phyloP scores from a whole-genome alignment of 2,888 invertebrate species.

The Acanthosepion esculentum region DNA sequence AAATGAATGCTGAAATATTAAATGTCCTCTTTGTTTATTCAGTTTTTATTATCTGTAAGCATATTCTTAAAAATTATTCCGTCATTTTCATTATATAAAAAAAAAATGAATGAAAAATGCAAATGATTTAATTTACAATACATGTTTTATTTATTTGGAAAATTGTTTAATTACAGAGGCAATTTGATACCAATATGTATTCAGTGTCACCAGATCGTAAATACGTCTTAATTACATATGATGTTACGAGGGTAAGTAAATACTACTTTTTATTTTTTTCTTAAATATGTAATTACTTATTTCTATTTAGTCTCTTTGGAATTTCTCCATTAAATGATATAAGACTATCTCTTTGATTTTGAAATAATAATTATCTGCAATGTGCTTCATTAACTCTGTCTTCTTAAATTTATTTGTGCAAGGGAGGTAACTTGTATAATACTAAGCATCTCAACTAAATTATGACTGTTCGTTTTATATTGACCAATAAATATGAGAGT shows the following conservation, averaged over 20 bases:
- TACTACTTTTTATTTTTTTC: not conserved
- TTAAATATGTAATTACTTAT: not conserved
- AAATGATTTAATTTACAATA: not conserved
- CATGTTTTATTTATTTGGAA: not conserved
- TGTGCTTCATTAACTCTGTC: not conserved
- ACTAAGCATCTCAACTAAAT: not conserved
- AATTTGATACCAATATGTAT: slow-evolving; percentile 66
- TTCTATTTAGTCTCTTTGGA: not conserved
- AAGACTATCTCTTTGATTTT: not conserved
- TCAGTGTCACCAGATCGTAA: slow-evolving; percentile 70
- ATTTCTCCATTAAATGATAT: not conserved
- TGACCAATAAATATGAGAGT: not conserved
- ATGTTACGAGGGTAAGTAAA: slow-evolving; percentile 66
- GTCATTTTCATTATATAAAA: too few relatives aligned
- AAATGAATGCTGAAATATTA: too few relatives aligned
- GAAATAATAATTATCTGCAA: not conserved
- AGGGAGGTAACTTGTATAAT: not conserved
- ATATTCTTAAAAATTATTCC: too few relatives aligned
- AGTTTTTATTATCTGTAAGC: too few relatives aligned
- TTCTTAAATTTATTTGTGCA: not conserved
- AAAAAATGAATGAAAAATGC: too few relatives aligned
- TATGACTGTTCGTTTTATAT: not conserved
- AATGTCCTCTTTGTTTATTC: too few relatives aligned
- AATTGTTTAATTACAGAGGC: slow-evolving; percentile 64
- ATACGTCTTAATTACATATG: slow-evolving; percentile 71